These are phyloP conservation scores for Phortica magna DNA, from an alignment of 2,888 invertebrate genomes.

Conservation along the genomic window DNA sequence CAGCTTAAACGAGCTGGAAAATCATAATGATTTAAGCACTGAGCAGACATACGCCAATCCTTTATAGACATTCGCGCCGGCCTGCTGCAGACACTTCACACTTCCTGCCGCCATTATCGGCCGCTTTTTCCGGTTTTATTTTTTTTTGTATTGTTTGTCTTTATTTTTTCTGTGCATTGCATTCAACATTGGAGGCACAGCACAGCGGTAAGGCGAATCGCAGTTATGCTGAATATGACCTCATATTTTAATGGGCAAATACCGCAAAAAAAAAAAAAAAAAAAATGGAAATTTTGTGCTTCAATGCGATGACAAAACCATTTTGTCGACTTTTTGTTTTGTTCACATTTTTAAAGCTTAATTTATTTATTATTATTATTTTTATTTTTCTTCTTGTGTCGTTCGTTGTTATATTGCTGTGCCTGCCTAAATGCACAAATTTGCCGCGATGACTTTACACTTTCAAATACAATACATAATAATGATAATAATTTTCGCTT, in stretches of 20 bases:
- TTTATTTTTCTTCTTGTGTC: not conserved
- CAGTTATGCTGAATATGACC: too few species aligned
- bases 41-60: not conserved
- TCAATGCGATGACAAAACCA: not conserved
- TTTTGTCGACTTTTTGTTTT: not conserved
- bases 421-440: constrained; percentile 21
- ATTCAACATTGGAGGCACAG: too few species aligned
- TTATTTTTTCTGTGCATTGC: not conserved
- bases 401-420: not conserved
- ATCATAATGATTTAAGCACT: constrained; percentile 29
- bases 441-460: constrained; percentile 7
- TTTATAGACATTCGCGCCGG: too few species aligned
- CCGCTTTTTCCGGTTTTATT: not conserved
- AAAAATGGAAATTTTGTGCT: not conserved
- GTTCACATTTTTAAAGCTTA: not conserved
- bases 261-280: too few species aligned
- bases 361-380: not conserved
- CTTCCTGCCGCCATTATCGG: not conserved
- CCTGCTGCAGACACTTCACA: not conserved
- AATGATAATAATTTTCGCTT: not conserved
- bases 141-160: not conserved
- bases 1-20: constrained; percentile 27
- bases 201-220: too few species aligned
- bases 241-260: too few species aligned
- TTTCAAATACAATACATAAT: not conserved